These are phyloP conservation scores for Erannis defoliaria DNA, from an alignment of 2,888 invertebrate species.

Conservation along the genomic window DNA sequence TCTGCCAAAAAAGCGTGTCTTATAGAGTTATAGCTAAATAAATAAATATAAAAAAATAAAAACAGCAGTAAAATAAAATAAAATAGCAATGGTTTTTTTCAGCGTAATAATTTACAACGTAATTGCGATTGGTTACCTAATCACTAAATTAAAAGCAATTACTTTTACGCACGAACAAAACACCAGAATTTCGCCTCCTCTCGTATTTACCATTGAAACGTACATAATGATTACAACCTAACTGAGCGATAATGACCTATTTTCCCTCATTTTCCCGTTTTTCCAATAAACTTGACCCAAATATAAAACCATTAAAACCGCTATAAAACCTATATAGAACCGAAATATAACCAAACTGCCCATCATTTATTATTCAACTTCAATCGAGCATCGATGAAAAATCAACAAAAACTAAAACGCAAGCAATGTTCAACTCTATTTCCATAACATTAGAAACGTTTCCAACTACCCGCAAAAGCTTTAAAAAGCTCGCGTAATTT, in stretches of 20 bases:
- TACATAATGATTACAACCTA: conserved; percentile 7
- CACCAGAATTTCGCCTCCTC: background rate
- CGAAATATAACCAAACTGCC: conserved; percentile 22
- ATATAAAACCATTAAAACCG: conserved; percentile 27
- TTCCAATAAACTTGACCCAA: conserved; percentile 29
- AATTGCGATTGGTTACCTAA: too few relatives aligned
- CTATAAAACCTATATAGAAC: conserved; percentile 17
- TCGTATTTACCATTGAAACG: conserved; percentile 10
- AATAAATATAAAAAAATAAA: too few relatives aligned
- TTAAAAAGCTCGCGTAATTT: conserved; percentile 6
- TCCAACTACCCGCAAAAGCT: conserved; percentile 5
- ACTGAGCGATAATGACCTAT: conserved; percentile 14
- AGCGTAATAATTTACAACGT: too few relatives aligned
- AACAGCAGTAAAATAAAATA: too few relatives aligned
- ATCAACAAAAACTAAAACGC: conserved; percentile 3
- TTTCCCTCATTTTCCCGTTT: conserved; percentile 10
- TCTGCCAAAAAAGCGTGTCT: too few relatives aligned
- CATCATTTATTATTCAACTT: conserved; percentile 29
- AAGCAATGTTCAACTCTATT: conserved; percentile 6
- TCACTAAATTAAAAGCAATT: background rate
- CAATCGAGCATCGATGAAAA: conserved; percentile 28
- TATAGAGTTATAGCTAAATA: too few relatives aligned
- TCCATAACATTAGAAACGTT: background rate
- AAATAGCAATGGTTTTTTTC: too few relatives aligned
- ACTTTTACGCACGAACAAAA: background rate